Conservation (phyloP, 2,888 invertebrate species). For the Athalia rosae region DNA sequence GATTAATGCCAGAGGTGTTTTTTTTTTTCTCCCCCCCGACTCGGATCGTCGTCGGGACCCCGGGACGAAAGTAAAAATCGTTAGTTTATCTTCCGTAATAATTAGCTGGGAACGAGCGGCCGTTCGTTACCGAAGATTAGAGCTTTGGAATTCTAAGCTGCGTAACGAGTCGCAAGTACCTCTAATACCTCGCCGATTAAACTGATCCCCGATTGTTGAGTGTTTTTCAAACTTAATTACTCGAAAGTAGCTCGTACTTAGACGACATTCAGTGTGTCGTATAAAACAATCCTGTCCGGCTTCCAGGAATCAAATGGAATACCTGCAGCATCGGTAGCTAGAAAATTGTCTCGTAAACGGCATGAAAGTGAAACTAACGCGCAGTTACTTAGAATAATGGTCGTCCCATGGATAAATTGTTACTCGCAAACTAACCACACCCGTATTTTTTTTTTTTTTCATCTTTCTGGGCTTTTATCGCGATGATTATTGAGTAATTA, state of each 20-base stretch:
- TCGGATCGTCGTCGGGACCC: not conserved
- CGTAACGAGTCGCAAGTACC: not conserved
- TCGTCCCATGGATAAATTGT: constrained; percentile 21
- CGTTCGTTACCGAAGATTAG: not conserved
- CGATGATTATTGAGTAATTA: not conserved
- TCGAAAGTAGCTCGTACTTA: constrained; percentile 23
- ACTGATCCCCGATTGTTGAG: constrained; percentile 17
- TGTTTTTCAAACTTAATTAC: constrained; percentile 30
- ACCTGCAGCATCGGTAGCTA: constrained; percentile 24
- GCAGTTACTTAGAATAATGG: constrained; percentile 29
- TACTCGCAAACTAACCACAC: constrained; percentile 27
- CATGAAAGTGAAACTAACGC: constrained; percentile 46
- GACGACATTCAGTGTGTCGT: constrained; percentile 7
- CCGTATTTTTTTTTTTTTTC: not conserved
- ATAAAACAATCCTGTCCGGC: constrained; percentile 23
- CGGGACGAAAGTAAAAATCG: constrained; percentile 22
- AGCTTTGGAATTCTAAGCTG: not conserved
- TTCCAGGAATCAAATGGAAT: constrained; percentile 26
- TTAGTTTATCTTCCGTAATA: constrained; percentile 31
- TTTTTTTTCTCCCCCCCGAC: not conserved
- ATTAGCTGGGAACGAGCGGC: constrained; percentile 20
- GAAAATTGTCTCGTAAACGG: constrained; percentile 33
- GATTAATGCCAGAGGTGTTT: not conserved
- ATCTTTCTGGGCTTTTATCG: not conserved
- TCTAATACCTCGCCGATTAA: constrained; percentile 20